A percentile compares a stretch with the other conserved stretches of the same genome.
These are phyloP conservation scores for Parascotia fuliginaria DNA, from an alignment of 2,888 invertebrate genomes.

Conservation along the genomic window DNA sequence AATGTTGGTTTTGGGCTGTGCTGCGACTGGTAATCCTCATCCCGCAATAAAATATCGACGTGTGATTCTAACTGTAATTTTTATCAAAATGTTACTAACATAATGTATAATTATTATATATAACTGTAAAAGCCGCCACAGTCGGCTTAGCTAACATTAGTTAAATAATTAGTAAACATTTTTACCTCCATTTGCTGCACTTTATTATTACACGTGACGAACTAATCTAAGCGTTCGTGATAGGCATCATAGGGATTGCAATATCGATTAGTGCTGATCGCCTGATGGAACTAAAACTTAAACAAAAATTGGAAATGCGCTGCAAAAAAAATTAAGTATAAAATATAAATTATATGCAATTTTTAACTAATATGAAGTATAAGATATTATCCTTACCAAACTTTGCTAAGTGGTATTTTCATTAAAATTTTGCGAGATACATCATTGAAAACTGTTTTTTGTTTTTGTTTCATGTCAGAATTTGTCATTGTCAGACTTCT, in stretches of 20 bases:
- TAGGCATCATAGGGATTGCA: constrained; percentile 58
- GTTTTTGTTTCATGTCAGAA: constrained; percentile 77
- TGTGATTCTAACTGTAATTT: constrained; percentile 56
- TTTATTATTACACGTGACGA: constrained; percentile 37
- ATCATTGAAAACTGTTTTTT: constrained; percentile 79
- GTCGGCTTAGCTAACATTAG: neutral
- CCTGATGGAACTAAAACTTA: constrained; percentile 61
- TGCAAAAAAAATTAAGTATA: constrained; percentile 41
- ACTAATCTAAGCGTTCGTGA: constrained; percentile 49
- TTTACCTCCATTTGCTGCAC: constrained; percentile 70
- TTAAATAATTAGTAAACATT: neutral
- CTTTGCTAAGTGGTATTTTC: constrained; percentile 66
- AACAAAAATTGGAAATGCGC: constrained; percentile 55
- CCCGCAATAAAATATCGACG: constrained; percentile 61
- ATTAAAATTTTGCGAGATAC: constrained; percentile 78
- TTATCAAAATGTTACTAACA: too few relatives aligned
- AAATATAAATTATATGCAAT: constrained; percentile 12
- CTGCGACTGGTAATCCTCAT: constrained; percentile 62
- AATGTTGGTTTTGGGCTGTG: constrained; percentile 56
- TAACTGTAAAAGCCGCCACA: too few relatives aligned
- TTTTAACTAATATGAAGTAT: constrained; percentile 10
- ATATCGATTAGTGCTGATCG: constrained; percentile 49
- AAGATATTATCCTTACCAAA: constrained; percentile 53
- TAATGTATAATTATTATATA: too few relatives aligned
- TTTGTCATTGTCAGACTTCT: too few relatives aligned